Evolutionary conservation across 2,113 vertebrate genomes (phyloP).

Genomic region (Anoura caudifer): DNA sequence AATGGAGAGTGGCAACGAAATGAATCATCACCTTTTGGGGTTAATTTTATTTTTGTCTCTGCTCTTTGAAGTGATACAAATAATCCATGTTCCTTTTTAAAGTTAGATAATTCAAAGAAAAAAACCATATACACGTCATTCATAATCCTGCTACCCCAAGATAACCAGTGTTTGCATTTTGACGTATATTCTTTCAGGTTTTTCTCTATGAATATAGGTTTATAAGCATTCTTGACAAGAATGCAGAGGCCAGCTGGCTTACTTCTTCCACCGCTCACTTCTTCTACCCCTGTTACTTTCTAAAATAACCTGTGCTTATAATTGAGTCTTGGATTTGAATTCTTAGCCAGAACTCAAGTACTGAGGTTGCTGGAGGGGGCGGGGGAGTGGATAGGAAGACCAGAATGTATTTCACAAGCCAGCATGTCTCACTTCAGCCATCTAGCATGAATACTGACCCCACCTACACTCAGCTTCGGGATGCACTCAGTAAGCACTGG

Average conservation of each 20-base stretch:
- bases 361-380: background rate
- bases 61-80: background rate
- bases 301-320: background rate
- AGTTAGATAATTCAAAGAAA: background rate
- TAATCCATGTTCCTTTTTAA: background rate
- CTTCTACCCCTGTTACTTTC: background rate
- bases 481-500: background rate
- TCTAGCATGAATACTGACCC: background rate
- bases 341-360: background rate
- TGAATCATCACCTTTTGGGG: background rate
- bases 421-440: background rate
- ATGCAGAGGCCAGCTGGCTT: background rate
- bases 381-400: background rate
- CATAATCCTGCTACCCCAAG: background rate
- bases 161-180: background rate
- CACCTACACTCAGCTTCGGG: rapidly evolving
- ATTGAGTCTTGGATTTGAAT: background rate
- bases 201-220: background rate
- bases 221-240: background rate
- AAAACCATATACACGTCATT: background rate
- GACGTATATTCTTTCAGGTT: background rate
- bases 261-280: background rate
- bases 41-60: background rate
- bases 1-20: background rate
- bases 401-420: background rate